A percentile compares a stretch with the other conserved stretches of the same genome.
Evolutionary conservation across 2,797 vertebrate species (phyloP).

Genomic region (Tauraco hartlaubi): DNA sequence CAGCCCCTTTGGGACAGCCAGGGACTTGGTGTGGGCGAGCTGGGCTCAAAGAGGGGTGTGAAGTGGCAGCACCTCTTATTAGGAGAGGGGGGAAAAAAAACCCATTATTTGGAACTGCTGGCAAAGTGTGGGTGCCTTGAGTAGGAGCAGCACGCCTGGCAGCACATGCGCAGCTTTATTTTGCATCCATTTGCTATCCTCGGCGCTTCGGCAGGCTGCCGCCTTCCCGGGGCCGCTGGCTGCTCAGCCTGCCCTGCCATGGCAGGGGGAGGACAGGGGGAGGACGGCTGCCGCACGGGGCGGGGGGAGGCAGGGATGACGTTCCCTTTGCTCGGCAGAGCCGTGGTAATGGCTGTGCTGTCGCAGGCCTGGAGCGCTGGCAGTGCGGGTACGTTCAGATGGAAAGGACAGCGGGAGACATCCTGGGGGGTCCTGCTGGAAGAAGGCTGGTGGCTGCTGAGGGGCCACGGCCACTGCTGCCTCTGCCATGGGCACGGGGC

Average conservation of each 20-base stretch:
- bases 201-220: neutral
- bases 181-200: neutral
- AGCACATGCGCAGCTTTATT: neutral
- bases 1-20: neutral
- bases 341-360: slow-evolving; percentile 5
- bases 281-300: neutral
- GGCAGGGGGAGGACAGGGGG: neutral
- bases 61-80: neutral
- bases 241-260: neutral
- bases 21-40: neutral
- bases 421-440: neutral
- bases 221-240: neutral
- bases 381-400: neutral
- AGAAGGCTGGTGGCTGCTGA: neutral
- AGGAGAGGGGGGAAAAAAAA: neutral
- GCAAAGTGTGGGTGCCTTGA: neutral
- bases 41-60: neutral
- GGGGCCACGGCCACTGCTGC: accelerated
- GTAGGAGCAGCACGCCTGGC: neutral
- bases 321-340: neutral
- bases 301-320: neutral
- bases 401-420: neutral
- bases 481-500: accelerated
- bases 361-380: neutral
- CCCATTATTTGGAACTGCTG: neutral